These are phyloP conservation scores for Acromyrmex charruanus DNA, from an alignment of 1,140 invertebrate species.

Conservation along the genomic window DNA sequence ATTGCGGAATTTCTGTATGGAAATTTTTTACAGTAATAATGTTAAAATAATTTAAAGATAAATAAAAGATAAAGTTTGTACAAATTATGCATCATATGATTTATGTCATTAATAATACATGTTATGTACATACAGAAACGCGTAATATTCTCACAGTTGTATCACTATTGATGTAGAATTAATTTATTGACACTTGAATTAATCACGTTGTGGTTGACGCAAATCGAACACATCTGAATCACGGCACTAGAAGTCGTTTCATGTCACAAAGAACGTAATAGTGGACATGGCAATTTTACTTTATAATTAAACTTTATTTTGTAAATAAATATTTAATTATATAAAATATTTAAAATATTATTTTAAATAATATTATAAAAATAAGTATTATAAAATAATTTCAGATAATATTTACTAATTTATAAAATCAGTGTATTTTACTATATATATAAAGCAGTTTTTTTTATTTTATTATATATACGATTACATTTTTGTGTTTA, in stretches of 20 bases:
- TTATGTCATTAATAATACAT: conserved; percentile 6
- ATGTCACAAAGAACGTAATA: not conserved
- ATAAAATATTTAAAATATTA: not conserved
- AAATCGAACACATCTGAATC: not conserved
- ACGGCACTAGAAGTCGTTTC: conserved; percentile 6
- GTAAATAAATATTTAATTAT: conserved; percentile 6
- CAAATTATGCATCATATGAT: not conserved
- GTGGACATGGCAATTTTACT: not conserved
- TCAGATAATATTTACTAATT: not conserved
- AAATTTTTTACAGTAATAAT: not conserved
- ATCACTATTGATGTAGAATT: not conserved
- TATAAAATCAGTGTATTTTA: not conserved
- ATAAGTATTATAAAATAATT: not conserved
- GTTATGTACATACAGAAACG: not conserved
- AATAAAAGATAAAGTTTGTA: not conserved
- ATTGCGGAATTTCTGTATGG: not conserved
- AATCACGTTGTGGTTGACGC: conserved; percentile 22
- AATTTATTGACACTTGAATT: conserved; percentile 19
- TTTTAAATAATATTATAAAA: not conserved
- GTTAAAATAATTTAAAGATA: not conserved
- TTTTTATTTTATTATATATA: not conserved
- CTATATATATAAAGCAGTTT: not conserved
- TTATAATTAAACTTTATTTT: not conserved
- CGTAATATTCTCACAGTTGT: not conserved
- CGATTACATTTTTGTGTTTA: not conserved